Conservation (phyloP, 1,140 invertebrate genomes). For the Lethrus apterus region DNA sequence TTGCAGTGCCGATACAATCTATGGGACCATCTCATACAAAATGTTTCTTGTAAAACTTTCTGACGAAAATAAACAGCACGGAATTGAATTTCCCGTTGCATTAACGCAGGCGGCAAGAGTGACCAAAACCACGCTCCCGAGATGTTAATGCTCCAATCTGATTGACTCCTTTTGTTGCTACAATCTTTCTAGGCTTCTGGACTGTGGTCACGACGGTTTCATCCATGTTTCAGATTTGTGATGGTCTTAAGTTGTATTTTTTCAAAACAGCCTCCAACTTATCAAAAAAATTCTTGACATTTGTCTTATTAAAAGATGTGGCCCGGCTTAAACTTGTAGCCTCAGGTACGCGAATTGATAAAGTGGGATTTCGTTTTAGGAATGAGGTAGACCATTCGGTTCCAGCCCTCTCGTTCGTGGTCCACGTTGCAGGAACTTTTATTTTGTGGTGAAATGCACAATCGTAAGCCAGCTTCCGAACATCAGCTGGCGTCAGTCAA, state of each 20-base stretch:
- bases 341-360: constrained; percentile 2
- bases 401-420: not conserved
- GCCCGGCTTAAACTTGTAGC: not conserved
- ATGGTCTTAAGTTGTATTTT: constrained; percentile 20
- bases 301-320: not conserved
- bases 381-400: constrained; percentile 3
- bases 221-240: constrained; percentile 39
- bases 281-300: constrained; percentile 30
- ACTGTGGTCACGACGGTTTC: constrained; percentile 44
- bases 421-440: not conserved
- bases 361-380: not conserved
- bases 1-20: constrained; percentile 17
- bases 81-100: constrained; percentile 36
- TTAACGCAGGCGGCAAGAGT: constrained; percentile 37
- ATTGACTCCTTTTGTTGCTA: constrained; percentile 37
- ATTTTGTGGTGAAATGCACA: not conserved
- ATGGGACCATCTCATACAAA: constrained; percentile 18
- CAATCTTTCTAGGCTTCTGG: constrained; percentile 34
- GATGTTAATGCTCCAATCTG: constrained; percentile 43
- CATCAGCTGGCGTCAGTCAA: constrained; percentile 1
- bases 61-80: constrained; percentile 34
- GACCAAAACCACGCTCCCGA: constrained; percentile 41
- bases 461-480: constrained; percentile 5
- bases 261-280: constrained; percentile 36
- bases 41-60: constrained; percentile 10